Conservation (phyloP, 1,140 invertebrate genomes). For the Steinernema feltiae region DNA sequence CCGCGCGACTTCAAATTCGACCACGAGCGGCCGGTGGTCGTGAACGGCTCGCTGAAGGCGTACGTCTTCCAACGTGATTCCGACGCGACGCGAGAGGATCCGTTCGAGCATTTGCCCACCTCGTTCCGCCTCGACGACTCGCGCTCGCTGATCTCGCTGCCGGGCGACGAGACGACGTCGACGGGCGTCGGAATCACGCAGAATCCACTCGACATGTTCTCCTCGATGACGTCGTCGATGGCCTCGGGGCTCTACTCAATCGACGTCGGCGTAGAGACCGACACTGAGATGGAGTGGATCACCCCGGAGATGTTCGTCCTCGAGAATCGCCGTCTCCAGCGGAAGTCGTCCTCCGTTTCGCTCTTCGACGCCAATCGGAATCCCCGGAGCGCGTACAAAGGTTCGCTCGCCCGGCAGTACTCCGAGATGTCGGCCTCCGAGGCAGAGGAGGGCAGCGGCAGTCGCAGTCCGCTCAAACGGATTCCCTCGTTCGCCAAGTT, state of each 20-base stretch:
- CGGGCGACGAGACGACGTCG: slow-evolving; percentile 6
- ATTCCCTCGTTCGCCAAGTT: background rate
- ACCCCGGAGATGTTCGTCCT: slow-evolving; percentile 51
- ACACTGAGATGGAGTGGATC: slow-evolving; percentile 56
- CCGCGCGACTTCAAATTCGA: slow-evolving; percentile 50
- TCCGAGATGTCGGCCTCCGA: background rate
- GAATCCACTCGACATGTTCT: slow-evolving; percentile 37
- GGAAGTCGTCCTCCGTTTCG: background rate
- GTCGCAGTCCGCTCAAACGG: background rate
- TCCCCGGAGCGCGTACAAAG: slow-evolving; percentile 26
- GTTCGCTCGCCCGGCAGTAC: slow-evolving; percentile 28
- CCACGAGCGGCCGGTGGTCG: slow-evolving; percentile 39
- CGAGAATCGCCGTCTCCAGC: slow-evolving; percentile 17
- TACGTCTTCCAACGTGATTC: slow-evolving; percentile 33
- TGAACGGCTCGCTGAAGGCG: slow-evolving; percentile 41
- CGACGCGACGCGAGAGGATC: slow-evolving; percentile 25
- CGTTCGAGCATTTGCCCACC: background rate
- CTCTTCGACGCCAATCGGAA: slow-evolving; percentile 1
- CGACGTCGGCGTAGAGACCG: slow-evolving; percentile 51
- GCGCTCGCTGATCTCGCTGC: background rate
- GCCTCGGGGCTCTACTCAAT: slow-evolving; percentile 56
- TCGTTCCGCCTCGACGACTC: background rate
- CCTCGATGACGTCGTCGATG: slow-evolving; percentile 55
- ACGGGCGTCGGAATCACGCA: background rate
- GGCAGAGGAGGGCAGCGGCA: background rate